phyloP scores from a whole-genome alignment of 2,888 invertebrate species.

The Stenodema calcarata region DNA sequence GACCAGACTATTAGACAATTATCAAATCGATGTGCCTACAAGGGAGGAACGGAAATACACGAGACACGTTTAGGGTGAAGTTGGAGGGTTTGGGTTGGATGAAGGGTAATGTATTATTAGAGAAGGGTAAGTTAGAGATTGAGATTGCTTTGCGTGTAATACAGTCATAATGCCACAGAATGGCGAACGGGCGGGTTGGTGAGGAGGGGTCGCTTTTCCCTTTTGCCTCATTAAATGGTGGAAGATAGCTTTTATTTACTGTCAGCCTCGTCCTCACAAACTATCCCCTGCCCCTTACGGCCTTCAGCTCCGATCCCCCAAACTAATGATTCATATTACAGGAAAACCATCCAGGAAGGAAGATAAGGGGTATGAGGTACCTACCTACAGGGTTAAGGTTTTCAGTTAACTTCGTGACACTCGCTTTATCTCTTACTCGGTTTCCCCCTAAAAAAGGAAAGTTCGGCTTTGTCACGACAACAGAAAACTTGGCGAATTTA shows the following conservation, averaged over 20 bases:
- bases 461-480: background rate
- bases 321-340: constrained; percentile 25
- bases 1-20: constrained; percentile 17
- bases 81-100: background rate
- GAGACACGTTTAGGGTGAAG: background rate
- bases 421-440: background rate
- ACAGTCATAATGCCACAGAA: constrained; percentile 5
- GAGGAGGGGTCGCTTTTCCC: background rate
- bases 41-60: constrained; percentile 16
- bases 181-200: background rate
- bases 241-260: constrained; percentile 44
- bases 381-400: background rate
- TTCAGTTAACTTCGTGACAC: constrained; percentile 32
- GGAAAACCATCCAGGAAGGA: background rate
- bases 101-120: constrained; percentile 32
- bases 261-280: background rate
- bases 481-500: constrained; percentile 16
- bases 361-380: background rate
- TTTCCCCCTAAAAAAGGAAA: background rate
- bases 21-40: constrained; percentile 3
- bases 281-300: background rate
- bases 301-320: background rate
- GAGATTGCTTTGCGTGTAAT: constrained; percentile 40
- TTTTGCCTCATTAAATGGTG: constrained; percentile 33
- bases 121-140: background rate